Percentiles rank a stretch among this genome's conserved stretches.
Conservation (phyloP, 2,113 vertebrate species). For the Ophthalmolycus amberensis region DNA sequence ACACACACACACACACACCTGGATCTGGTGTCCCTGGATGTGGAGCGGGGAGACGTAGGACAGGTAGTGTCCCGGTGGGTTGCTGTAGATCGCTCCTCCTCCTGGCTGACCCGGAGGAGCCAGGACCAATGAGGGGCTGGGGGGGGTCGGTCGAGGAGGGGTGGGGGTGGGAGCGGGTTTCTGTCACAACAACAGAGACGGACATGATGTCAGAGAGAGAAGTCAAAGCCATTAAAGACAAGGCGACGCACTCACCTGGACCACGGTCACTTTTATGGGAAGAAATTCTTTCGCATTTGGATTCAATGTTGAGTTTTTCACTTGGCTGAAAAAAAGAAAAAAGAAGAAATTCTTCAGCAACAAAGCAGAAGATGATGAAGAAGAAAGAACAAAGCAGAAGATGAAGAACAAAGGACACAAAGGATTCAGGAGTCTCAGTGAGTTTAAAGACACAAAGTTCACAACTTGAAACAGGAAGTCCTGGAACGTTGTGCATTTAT, state of each 20-base stretch:
- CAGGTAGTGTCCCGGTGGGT: slow-evolving; percentile 61
- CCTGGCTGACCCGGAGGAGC: slow-evolving; percentile 31
- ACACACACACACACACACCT: slow-evolving; percentile 22
- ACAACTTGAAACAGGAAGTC: no score
- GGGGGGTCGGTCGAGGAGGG: slow-evolving; percentile 37
- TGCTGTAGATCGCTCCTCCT: slow-evolving; percentile 61
- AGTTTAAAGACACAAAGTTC: no score
- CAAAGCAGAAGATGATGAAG: no score
- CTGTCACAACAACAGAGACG: slow-evolving; percentile 9
- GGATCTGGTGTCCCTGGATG: slow-evolving; percentile 75
- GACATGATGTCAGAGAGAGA: neutral
- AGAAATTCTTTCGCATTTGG: slow-evolving; percentile 68
- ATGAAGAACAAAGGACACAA: no score
- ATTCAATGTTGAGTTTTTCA: slow-evolving; percentile 68
- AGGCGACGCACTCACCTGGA: slow-evolving; percentile 29
- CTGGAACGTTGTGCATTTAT: no score
- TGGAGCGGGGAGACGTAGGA: slow-evolving; percentile 83
- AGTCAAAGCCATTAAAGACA: no score
- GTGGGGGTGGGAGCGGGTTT: slow-evolving; percentile 43
- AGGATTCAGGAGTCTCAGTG: no score
- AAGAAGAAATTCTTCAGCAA: no score
- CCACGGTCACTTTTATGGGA: slow-evolving; percentile 41
- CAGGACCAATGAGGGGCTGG: slow-evolving; percentile 59
- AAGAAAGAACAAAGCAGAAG: no score
- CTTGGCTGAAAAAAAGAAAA: slow-evolving; percentile 48